phyloP scores from a whole-genome alignment of 2,888 invertebrate genomes.

The Drosophila testacea region DNA sequence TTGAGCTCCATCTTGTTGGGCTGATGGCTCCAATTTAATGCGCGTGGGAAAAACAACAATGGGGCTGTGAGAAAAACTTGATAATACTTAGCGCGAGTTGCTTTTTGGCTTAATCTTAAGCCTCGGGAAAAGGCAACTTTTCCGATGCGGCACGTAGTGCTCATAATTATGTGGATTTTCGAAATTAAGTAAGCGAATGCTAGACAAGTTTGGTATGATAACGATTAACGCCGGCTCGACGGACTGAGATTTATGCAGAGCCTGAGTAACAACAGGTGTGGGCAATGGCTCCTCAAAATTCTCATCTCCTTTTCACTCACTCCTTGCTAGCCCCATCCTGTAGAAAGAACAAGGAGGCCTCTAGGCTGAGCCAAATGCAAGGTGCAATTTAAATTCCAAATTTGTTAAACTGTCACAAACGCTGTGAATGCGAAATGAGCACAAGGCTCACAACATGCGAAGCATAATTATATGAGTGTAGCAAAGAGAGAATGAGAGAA shows the following conservation, averaged over 20 bases:
- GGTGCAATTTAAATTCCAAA: constrained; percentile 81
- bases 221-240: constrained; percentile 47
- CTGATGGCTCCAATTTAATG: constrained; percentile 55
- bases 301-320: background rate
- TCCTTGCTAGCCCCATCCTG: background rate
- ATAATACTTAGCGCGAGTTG: constrained; percentile 69
- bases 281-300: constrained; percentile 1
- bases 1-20: background rate
- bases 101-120: constrained; percentile 76
- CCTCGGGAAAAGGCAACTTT: constrained; percentile 46
- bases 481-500: constrained; percentile 6
- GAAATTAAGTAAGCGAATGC: constrained; percentile 56
- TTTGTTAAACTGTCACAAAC: constrained; percentile 82
- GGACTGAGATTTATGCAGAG: constrained; percentile 41
- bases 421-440: constrained; percentile 80
- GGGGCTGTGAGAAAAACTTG: constrained; percentile 57
- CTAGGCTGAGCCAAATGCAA: constrained; percentile 59
- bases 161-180: constrained; percentile 72
- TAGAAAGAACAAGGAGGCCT: background rate
- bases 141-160: constrained; percentile 62
- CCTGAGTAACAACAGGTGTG: constrained; percentile 50
- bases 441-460: constrained; percentile 56
- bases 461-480: constrained; percentile 62
- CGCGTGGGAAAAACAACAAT: constrained; percentile 79
- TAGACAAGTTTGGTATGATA: constrained; percentile 50